Evolutionary conservation across 2,113 vertebrate genomes (phyloP).

Genomic region (Bombycilla garrulus): DNA sequence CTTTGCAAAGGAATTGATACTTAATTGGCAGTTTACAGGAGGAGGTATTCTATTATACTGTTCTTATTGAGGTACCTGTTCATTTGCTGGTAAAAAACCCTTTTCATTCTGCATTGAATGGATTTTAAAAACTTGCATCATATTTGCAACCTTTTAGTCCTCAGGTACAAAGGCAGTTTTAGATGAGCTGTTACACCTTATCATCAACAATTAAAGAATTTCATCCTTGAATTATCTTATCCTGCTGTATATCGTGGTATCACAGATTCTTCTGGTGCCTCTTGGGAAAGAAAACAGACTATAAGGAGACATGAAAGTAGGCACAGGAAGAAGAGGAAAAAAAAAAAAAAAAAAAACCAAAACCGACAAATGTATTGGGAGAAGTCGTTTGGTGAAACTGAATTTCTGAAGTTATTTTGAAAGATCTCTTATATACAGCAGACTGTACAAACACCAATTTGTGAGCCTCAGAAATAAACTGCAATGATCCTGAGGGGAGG

Average conservation of each 20-base stretch:
- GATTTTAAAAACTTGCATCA: background rate
- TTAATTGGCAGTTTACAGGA: background rate
- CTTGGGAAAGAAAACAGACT: background rate
- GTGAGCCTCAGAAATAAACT: background rate
- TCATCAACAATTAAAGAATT: background rate
- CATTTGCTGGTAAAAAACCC: background rate
- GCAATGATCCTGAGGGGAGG: background rate
- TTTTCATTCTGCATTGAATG: background rate
- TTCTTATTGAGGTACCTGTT: background rate
- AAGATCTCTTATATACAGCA: background rate
- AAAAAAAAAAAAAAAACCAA: too few species aligned
- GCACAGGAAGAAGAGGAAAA: background rate
- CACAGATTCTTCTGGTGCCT: background rate
- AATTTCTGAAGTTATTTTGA: background rate
- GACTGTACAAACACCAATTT: background rate
- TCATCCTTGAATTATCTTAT: background rate
- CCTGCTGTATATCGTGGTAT: background rate
- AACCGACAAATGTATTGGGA: background rate
- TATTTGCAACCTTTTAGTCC: background rate
- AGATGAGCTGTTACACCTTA: background rate
- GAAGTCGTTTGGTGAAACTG: background rate
- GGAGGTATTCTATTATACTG: background rate
- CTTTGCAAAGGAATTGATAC: background rate
- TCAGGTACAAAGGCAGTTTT: background rate
- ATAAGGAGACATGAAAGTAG: background rate